phyloP scores from a whole-genome alignment of 1,140 invertebrate species.

The Riptortus pedestris region DNA sequence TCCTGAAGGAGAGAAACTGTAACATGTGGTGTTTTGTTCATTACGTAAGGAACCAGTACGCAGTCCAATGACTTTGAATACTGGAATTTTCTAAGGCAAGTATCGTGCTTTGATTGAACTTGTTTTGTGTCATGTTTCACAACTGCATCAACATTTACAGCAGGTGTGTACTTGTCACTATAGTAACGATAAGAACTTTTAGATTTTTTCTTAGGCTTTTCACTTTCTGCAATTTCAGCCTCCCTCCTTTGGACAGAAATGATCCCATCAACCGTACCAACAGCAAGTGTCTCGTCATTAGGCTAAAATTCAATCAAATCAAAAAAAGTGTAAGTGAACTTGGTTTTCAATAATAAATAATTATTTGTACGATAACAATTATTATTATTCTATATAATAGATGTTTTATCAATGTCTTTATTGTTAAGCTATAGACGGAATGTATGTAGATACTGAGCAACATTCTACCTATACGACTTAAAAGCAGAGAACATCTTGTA shows the following conservation, averaged over 20 bases:
- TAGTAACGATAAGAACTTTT: constrained; percentile 40
- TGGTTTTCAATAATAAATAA: neutral
- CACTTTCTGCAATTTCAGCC: constrained; percentile 37
- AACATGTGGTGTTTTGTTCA: constrained; percentile 57
- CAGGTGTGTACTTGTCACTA: constrained; percentile 39
- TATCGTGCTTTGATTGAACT: constrained; percentile 52
- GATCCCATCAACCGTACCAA: constrained; percentile 85
- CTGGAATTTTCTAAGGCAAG: constrained; percentile 64
- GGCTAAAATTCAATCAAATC: constrained; percentile 43
- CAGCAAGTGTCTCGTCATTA: constrained; percentile 72
- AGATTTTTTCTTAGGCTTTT: constrained; percentile 37
- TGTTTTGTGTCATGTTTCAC: constrained; percentile 40
- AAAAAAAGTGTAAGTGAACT: too few relatives aligned
- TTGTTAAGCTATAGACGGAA: too few relatives aligned
- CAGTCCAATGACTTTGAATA: constrained; percentile 68
- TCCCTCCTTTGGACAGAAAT: constrained; percentile 74
- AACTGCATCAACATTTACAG: constrained; percentile 43
- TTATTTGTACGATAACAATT: too few relatives aligned
- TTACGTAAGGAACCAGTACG: constrained; percentile 51
- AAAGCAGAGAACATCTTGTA: too few relatives aligned
- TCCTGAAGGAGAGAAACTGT: constrained; percentile 75
- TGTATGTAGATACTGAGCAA: too few relatives aligned
- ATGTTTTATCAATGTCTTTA: neutral
- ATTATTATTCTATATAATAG: too few relatives aligned
- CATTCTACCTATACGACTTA: too few relatives aligned